Conservation (phyloP, 2,888 invertebrate species). For the Tridacna gigas region DNA sequence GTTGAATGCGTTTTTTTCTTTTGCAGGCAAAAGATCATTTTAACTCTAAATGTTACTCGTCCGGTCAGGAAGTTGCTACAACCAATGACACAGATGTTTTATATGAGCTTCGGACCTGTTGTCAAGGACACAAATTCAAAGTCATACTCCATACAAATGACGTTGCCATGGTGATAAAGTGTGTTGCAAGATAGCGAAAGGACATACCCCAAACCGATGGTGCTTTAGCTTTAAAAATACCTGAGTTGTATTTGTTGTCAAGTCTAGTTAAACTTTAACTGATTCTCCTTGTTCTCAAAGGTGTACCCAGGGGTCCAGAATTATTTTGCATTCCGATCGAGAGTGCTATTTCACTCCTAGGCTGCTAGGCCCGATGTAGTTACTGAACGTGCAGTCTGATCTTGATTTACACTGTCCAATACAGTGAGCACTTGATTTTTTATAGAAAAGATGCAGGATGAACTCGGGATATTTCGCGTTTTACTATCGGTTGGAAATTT, state of each 20-base stretch:
- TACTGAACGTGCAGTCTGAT: too few species aligned
- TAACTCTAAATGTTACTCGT: constrained; percentile 28
- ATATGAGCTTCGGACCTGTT: constrained; percentile 52
- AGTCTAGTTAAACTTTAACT: too few species aligned
- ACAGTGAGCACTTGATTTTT: too few species aligned
- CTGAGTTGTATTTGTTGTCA: not conserved
- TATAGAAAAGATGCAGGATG: too few species aligned
- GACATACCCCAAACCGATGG: constrained; percentile 6
- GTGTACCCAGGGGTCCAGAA: too few species aligned
- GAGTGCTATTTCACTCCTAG: too few species aligned
- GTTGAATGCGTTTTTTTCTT: not conserved
- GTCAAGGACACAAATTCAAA: constrained; percentile 58
- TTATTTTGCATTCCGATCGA: too few species aligned
- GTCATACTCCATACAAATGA: constrained; percentile 53
- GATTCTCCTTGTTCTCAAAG: too few species aligned
- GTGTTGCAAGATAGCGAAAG: constrained; percentile 48
- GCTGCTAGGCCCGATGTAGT: too few species aligned
- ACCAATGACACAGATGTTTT: constrained; percentile 52
- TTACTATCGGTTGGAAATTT: too few species aligned
- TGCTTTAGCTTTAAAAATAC: constrained; percentile 23
- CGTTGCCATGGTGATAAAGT: constrained; percentile 54
- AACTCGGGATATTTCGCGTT: too few species aligned
- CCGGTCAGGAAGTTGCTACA: constrained; percentile 53
- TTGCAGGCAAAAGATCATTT: constrained; percentile 30
- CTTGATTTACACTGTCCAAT: too few species aligned